Evolutionary conservation across 2,113 vertebrate species (phyloP).

Genomic region (Stigmatopora argus): DNA sequence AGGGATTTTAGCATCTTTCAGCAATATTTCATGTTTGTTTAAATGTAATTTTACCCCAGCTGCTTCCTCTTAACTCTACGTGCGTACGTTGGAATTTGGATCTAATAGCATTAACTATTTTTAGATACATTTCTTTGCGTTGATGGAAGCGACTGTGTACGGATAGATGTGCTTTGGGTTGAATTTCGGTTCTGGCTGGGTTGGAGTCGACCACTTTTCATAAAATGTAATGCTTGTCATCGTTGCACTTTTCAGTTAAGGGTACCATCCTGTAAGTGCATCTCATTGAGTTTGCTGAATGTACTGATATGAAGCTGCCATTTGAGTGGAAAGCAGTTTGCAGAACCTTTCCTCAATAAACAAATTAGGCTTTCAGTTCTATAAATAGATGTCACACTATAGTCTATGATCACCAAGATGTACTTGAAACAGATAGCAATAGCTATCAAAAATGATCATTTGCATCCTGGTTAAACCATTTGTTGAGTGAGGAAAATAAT

Average conservation of each 20-base stretch:
- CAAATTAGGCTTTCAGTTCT: constrained; percentile 29
- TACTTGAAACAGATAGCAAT: constrained; percentile 18
- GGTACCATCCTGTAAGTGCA: constrained; percentile 59
- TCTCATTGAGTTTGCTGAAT: constrained; percentile 61
- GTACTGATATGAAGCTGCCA: constrained; percentile 53
- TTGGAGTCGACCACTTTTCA: constrained; percentile 60
- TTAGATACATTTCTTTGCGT: constrained; percentile 30
- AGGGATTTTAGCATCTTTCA: constrained; percentile 68
- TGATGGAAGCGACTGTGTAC: constrained; percentile 19
- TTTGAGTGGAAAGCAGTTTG: constrained; percentile 39
- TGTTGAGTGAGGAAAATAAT: constrained; percentile 1
- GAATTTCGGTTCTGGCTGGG: constrained; percentile 48
- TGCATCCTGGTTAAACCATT: constrained; percentile 3
- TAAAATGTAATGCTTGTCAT: constrained; percentile 66
- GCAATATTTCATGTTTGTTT: constrained; percentile 64
- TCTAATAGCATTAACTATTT: constrained; percentile 25
- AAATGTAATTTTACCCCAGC: constrained; percentile 41
- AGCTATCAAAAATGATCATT: constrained; percentile 14
- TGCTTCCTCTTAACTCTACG: constrained; percentile 43
- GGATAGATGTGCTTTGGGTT: constrained; percentile 31
- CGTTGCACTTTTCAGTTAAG: constrained; percentile 63
- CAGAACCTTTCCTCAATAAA: constrained; percentile 38
- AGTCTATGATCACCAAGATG: constrained; percentile 30
- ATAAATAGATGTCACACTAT: constrained; percentile 8
- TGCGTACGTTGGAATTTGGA: constrained; percentile 29